These are phyloP conservation scores for Rhipidura dahli DNA, from an alignment of 2,113 vertebrate genomes.

Conservation along the genomic window DNA sequence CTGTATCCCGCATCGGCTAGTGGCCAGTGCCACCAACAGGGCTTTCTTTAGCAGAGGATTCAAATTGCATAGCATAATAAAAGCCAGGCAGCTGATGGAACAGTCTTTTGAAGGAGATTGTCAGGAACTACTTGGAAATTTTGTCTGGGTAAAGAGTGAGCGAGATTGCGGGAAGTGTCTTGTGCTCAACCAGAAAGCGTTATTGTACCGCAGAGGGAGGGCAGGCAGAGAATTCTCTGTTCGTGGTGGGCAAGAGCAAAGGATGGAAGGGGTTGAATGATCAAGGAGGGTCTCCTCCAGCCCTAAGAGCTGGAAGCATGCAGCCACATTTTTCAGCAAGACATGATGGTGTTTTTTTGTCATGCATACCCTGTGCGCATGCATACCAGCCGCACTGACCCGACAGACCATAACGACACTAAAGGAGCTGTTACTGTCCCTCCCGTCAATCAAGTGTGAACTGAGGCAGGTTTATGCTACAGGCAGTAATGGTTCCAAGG, in stretches of 20 bases:
- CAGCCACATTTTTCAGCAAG: background rate
- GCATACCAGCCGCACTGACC: background rate
- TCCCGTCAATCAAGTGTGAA: conserved; percentile 44
- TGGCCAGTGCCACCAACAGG: background rate
- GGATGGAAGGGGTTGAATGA: background rate
- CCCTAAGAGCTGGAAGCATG: background rate
- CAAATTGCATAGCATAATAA: background rate
- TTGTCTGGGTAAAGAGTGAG: background rate
- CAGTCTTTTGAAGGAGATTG: background rate
- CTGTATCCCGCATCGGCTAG: background rate
- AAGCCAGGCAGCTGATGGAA: background rate
- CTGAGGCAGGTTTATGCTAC: background rate
- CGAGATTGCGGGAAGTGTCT: background rate
- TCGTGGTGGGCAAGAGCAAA: background rate
- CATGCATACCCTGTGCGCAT: background rate
- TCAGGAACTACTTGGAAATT: conserved; percentile 33
- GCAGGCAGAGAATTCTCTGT: background rate
- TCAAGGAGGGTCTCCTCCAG: background rate
- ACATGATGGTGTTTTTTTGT: background rate
- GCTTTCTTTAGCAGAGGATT: background rate
- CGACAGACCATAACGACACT: conserved; percentile 26
- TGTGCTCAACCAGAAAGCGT: background rate
- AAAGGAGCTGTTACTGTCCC: conserved; percentile 36
- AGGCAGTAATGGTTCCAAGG: conserved; percentile 9
- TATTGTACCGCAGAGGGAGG: background rate